These are phyloP conservation scores for Saxidomus purpurata DNA, from an alignment of 1,140 invertebrate genomes.

Conservation along the genomic window DNA sequence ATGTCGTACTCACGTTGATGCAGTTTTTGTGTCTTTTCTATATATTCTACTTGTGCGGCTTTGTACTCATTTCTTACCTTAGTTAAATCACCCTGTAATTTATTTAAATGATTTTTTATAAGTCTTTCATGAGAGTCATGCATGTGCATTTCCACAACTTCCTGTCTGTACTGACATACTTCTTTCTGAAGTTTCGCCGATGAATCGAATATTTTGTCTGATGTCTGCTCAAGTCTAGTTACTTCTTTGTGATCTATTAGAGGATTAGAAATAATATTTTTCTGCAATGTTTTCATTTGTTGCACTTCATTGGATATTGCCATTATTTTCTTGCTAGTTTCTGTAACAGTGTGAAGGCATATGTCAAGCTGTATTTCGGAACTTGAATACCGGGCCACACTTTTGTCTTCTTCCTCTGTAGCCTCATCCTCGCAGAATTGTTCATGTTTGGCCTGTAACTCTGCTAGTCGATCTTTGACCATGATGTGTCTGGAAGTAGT, in stretches of 20 bases:
- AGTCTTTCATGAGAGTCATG: slow-evolving; percentile 28
- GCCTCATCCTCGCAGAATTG: not conserved
- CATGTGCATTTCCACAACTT: slow-evolving; percentile 2
- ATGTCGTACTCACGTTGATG: slow-evolving; percentile 54
- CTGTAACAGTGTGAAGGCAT: slow-evolving; percentile 42
- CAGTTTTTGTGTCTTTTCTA: slow-evolving; percentile 47
- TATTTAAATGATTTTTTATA: slow-evolving; percentile 38
- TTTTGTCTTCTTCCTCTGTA: not conserved
- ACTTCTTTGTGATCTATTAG: slow-evolving; percentile 34
- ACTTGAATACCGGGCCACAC: not conserved
- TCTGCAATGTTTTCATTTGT: slow-evolving; percentile 35
- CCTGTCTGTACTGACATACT: not conserved
- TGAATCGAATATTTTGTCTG: slow-evolving; percentile 38
- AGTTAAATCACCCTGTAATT: slow-evolving; percentile 24
- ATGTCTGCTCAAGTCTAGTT: slow-evolving; percentile 21
- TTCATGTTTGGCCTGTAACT: slow-evolving; percentile 7
- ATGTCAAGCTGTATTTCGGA: slow-evolving; percentile 38
- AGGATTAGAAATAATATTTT: slow-evolving; percentile 46
- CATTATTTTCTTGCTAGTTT: slow-evolving; percentile 26
- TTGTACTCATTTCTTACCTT: slow-evolving; percentile 34
- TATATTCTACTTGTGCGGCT: slow-evolving; percentile 48
- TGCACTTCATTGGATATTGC: slow-evolving; percentile 38
- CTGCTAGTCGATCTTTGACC: slow-evolving; percentile 31
- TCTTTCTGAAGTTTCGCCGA: slow-evolving; percentile 32
- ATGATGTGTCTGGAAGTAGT: slow-evolving; percentile 25